Evolutionary conservation across 2,797 vertebrate genomes (phyloP).

Genomic region (Psittacula echo): DNA sequence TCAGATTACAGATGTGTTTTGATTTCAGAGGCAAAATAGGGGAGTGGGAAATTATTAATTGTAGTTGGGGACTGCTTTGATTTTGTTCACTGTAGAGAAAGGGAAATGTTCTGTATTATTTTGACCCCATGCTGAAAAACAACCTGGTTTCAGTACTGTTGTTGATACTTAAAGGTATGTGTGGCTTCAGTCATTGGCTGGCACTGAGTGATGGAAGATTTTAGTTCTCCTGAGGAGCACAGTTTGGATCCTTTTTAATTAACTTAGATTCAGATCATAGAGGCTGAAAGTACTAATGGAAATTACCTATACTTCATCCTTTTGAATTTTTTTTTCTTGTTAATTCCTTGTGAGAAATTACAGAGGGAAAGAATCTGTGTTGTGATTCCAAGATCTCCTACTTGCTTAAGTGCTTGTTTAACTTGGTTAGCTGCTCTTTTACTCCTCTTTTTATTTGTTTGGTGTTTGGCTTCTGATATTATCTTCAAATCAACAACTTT

Average conservation of each 20-base stretch:
- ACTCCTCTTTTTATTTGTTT: not conserved
- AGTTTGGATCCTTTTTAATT: not conserved
- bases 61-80: not conserved
- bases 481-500: not conserved
- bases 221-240: not conserved
- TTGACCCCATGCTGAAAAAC: not conserved
- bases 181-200: not conserved
- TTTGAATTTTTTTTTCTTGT: not conserved
- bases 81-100: not conserved
- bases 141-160: not conserved
- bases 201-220: not conserved
- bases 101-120: not conserved
- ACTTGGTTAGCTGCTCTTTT: not conserved
- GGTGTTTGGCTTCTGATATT: not conserved
- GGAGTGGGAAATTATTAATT: not conserved
- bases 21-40: not conserved
- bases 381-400: not conserved
- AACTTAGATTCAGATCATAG: not conserved
- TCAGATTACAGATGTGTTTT: not conserved
- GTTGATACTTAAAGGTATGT: not conserved
- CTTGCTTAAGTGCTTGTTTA: not conserved
- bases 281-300: not conserved
- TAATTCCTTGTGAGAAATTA: not conserved
- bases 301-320: not conserved
- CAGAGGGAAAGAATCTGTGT: not conserved